Evolutionary conservation across 2,797 vertebrate genomes (phyloP).

Genomic region (Gambelia wislizenii): DNA sequence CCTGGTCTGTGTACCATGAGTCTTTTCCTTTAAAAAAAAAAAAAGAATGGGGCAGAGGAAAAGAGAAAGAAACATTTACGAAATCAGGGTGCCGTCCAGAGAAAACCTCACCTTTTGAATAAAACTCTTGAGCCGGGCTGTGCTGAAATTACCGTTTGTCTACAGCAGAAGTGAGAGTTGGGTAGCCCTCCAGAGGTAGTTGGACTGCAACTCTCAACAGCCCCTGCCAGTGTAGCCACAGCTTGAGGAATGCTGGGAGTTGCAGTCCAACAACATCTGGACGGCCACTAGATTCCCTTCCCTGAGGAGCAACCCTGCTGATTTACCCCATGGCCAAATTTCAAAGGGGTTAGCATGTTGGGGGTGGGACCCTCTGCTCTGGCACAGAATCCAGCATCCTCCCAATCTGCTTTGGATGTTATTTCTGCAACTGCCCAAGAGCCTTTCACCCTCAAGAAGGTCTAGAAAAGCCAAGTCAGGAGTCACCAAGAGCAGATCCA

Average conservation of each 20-base stretch:
- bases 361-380: not conserved
- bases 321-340: not conserved
- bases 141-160: not conserved
- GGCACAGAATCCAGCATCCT: too few relatives aligned
- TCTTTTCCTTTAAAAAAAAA: too few relatives aligned
- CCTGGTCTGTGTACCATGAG: not conserved
- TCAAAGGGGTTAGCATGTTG: too few relatives aligned
- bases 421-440: not conserved
- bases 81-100: not conserved
- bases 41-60: accelerated
- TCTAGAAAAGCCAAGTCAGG: not conserved
- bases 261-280: too few relatives aligned
- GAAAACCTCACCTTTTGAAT: too few relatives aligned
- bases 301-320: not conserved
- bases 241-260: too few relatives aligned
- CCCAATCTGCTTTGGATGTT: not conserved
- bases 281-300: not conserved
- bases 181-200: too few relatives aligned
- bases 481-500: too few relatives aligned
- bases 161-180: not conserved
- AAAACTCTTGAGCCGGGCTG: not conserved
- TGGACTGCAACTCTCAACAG: not conserved
- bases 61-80: not conserved
- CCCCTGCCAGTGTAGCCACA: too few relatives aligned
- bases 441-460: not conserved